phyloP scores from a whole-genome alignment of 2,797 vertebrate species.

The Rhyacichthys aspro region DNA sequence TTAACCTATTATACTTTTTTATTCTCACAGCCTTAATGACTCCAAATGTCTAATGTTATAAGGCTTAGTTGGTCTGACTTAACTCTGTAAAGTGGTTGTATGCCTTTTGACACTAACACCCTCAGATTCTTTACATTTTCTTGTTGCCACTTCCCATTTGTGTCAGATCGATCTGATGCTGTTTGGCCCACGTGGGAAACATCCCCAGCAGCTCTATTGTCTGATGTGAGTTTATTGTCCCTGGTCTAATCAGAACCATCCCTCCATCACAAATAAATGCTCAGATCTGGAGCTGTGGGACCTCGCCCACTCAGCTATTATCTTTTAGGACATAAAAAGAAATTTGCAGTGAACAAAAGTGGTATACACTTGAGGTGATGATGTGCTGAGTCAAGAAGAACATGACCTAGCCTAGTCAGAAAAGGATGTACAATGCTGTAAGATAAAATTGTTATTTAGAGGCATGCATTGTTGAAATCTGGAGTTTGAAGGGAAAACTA shows the following conservation, averaged over 20 bases:
- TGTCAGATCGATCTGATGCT: conserved; percentile 46
- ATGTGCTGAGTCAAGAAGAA: conserved; percentile 24
- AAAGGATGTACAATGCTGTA: conserved; percentile 32
- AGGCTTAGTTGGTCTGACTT: conserved; percentile 26
- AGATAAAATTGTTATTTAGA: conserved; percentile 36
- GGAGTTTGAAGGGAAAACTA: neutral
- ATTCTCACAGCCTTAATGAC: conserved; percentile 20
- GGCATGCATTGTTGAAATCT: conserved; percentile 14
- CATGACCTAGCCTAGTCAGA: conserved; percentile 18
- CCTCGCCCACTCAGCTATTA: conserved; percentile 44
- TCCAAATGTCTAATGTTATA: conserved; percentile 37
- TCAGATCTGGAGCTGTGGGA: conserved; percentile 37
- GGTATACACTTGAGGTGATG: conserved; percentile 19
- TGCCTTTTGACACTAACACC: conserved; percentile 37
- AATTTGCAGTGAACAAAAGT: conserved; percentile 40
- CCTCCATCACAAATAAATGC: conserved; percentile 46
- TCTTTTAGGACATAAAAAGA: conserved; percentile 37
- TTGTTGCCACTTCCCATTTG: conserved; percentile 25
- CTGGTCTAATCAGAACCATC: conserved; percentile 58
- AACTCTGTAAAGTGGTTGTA: conserved; percentile 35
- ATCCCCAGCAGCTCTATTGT: conserved; percentile 54
- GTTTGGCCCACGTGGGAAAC: conserved; percentile 46
- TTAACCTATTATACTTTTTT: conserved; percentile 6
- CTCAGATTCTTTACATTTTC: conserved; percentile 49
- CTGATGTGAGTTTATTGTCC: conserved; percentile 61